These are phyloP conservation scores for Cryptotis parvus DNA, from an alignment of 2,113 vertebrate species.

Conservation along the genomic window DNA sequence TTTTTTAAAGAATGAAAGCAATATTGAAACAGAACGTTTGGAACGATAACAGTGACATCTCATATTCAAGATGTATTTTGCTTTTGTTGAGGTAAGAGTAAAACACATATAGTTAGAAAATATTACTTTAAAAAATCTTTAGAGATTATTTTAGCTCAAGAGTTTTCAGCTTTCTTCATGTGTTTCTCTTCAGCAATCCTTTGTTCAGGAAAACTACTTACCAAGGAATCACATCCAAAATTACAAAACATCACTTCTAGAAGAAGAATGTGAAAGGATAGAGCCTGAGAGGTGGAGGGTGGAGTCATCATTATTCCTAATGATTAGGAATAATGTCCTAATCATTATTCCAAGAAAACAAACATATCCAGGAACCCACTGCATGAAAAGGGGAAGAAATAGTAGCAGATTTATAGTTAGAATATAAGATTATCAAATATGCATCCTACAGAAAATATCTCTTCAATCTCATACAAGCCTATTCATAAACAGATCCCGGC, in stretches of 20 bases:
- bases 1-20: slow-evolving; percentile 46
- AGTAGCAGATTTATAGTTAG: not conserved
- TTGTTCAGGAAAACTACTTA: not conserved
- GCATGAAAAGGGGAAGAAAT: not conserved
- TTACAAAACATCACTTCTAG: not conserved
- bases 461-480: not conserved
- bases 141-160: not conserved
- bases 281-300: not conserved
- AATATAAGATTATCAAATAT: not conserved
- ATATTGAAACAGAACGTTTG: slow-evolving; percentile 40
- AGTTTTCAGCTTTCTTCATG: not conserved
- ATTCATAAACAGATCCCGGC: not conserved
- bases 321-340: too few species aligned
- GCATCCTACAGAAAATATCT: not conserved
- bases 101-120: not conserved
- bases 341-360: not conserved
- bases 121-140: not conserved
- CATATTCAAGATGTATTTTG: slow-evolving; percentile 21
- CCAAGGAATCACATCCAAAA: not conserved
- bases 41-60: slow-evolving; percentile 30
- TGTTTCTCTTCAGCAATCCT: not conserved
- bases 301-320: too few species aligned
- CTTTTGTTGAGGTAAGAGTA: slow-evolving; percentile 26
- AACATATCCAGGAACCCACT: not conserved
- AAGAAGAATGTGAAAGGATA: not conserved